A percentile compares a stretch with the other conserved stretches of the same genome.
phyloP scores from a whole-genome alignment of 1,140 invertebrate species.

The Carcinoscorpius rotundicauda region DNA sequence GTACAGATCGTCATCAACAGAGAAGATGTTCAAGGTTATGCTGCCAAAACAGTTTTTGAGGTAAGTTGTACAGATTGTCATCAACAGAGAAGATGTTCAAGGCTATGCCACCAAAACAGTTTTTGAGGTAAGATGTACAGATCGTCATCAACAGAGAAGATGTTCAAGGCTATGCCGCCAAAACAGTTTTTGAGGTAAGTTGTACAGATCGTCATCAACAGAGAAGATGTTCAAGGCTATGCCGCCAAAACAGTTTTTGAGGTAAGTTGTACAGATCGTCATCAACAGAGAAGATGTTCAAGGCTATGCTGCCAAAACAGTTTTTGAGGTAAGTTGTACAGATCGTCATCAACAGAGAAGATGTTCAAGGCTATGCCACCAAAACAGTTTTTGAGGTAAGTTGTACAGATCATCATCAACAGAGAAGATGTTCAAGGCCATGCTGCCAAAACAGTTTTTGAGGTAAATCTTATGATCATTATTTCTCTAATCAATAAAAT shows the following conservation, averaged over 20 bases:
- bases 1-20: constrained; percentile 99
- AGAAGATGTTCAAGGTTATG: constrained; percentile 98
- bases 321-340: constrained; percentile 97
- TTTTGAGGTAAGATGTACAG: constrained; percentile 85
- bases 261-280: constrained; percentile 94
- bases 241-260: constrained; percentile 99
- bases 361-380: constrained; percentile 97
- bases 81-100: constrained; percentile 97
- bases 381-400: constrained; percentile 97
- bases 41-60: constrained; percentile 99
- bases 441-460: constrained; percentile 99
- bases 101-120: constrained; percentile 99
- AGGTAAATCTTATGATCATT: constrained; percentile 37
- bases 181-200: constrained; percentile 97
- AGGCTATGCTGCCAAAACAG: constrained; percentile 98
- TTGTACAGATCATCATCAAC: constrained; percentile 99
- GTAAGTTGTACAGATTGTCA: constrained; percentile 93
- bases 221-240: constrained; percentile 98
- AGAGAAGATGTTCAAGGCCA: constrained; percentile 98
- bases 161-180: constrained; percentile 97
- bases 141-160: constrained; percentile 99
- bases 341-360: constrained; percentile 98
- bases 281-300: constrained; percentile 99
- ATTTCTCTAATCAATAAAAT: no score
- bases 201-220: constrained; percentile 98